Base-by-base conservation (phyloP, 2,113 vertebrate species). In the Dipodomys merriami region DNA sequence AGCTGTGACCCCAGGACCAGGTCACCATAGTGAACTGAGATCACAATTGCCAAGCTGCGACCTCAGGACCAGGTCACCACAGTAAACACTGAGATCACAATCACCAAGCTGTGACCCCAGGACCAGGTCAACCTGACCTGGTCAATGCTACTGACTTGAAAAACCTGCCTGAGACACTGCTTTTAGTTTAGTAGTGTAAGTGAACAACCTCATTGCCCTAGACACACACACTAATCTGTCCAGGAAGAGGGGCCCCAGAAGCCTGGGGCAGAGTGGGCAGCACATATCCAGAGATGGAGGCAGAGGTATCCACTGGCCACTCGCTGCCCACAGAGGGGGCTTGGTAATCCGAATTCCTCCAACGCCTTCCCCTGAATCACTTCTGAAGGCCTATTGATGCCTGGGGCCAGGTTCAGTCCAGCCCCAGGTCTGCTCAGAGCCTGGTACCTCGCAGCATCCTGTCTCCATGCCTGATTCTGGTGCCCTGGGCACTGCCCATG, bases 131-230 rank as follows among this genome's bases (percentile, higher is more conserved):
- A 16, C 53, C 53, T 57, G 15, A 57, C 39, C 39, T 39, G 39
- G 3, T 39, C 39, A 39, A 39, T 3, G 39, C 65, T 4, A 15
- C 19, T 30, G 39, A 5, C 1, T 65, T 35, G 73, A 2, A 10
- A 39, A 72, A 29, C 49, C 53, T 15, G 1, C 29, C 16, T 1
- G 0, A 1, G 23, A 12, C 3, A 3, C 44, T 0, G 11, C 12
- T 30, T 39, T 22, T 6, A 18, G 33, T 44, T 19, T n/a, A 8
- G 77, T 13, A 35, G 71, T 4, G 11, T 5, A 29, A 1, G 25
- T 9, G 18, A 49, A 53, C 6, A 19, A 2, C 46, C 25, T 25
- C 5, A 9, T 8, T 15, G 1, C n/a, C 39, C 57, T 16, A 79
- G 53, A 30, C 25, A 19, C 10, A 22, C 12, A 62, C 10, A 18